Base-by-base conservation (phyloP, 2,113 vertebrate species). In the Uropsilus gracilis region DNA sequence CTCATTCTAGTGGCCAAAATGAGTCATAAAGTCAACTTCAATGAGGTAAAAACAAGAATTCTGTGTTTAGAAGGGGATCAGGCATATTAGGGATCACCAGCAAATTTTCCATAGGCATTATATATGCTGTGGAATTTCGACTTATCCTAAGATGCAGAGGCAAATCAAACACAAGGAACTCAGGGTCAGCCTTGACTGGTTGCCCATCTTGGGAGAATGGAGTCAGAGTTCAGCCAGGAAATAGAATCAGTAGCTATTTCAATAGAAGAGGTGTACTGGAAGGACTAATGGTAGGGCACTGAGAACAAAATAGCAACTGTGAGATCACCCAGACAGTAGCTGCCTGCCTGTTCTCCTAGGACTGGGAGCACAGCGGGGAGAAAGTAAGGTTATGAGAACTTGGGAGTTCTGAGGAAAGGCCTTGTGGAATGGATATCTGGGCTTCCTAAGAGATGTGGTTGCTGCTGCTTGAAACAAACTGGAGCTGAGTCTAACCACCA, bases 141-240 rank as follows among this genome's bases (percentile, higher is more conserved):
- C 84, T 82, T 83, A 64, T 78, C 24, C 57, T 91, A 18, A 88
- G 78, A 78, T 59, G 48, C 24, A 91, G 55, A 88, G n/a, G 28
- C 89, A 78, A 66, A 86, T 37, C 28, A 71, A 90, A 68, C 14
- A 72, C 24, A 32, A 82, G 26, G 39, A 66, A 75, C 59, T 75
- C 66, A 75, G 57, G 50, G 42, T 61, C n/a, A 50, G 28, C 37
- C 14, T 64, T 44, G 42, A 55, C 5, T 50, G 82, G 20, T 50
- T 86, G 53, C n/a, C 26, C 73, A 78, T 26, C 68, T 78, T 72
- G 50, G 69, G 39, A 80, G 50, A 64, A 30, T 91, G 57, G 18
- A 57, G 17, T 69, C 39, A 86, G 63, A 20, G 37, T 34, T 10
- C 9, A 26, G 32, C 39, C 8, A 37, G 72, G 57, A 55, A 73